Conservation (phyloP, 1,140 invertebrate species). For the Stegodyphus mimosarum region DNA sequence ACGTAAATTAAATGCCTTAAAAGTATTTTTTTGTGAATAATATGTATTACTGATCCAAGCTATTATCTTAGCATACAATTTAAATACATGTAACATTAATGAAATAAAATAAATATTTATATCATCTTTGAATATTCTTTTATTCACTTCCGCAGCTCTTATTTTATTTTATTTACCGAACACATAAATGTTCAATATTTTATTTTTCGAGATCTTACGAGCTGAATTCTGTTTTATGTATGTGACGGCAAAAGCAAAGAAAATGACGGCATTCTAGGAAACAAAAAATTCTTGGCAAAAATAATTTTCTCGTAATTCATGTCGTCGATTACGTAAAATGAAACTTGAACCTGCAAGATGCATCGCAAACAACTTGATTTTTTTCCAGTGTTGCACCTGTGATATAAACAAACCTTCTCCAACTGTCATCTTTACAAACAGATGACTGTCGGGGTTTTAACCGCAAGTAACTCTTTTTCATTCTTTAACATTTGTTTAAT, state of each 20-base stretch:
- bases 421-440: constrained; percentile 46
- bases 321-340: constrained; percentile 20
- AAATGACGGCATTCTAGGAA: background rate
- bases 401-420: constrained; percentile 31
- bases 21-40: too few species aligned
- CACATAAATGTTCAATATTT: too few species aligned
- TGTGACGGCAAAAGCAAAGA: background rate
- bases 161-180: too few species aligned
- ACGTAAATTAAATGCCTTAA: too few species aligned
- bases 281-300: constrained; percentile 1
- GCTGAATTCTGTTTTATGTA: too few species aligned
- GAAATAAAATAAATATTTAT: too few species aligned
- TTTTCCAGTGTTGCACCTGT: background rate
- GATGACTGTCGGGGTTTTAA: constrained; percentile 6
- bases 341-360: background rate
- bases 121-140: too few species aligned
- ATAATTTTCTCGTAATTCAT: background rate
- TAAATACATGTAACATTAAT: too few species aligned
- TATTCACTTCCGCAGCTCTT: too few species aligned
- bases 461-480: background rate
- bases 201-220: too few species aligned
- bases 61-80: too few species aligned
- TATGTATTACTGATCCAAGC: too few species aligned
- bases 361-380: background rate
- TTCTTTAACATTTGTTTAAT: background rate